Evolutionary conservation across 2,888 invertebrate genomes (phyloP).

Genomic region (Rapana venosa): DNA sequence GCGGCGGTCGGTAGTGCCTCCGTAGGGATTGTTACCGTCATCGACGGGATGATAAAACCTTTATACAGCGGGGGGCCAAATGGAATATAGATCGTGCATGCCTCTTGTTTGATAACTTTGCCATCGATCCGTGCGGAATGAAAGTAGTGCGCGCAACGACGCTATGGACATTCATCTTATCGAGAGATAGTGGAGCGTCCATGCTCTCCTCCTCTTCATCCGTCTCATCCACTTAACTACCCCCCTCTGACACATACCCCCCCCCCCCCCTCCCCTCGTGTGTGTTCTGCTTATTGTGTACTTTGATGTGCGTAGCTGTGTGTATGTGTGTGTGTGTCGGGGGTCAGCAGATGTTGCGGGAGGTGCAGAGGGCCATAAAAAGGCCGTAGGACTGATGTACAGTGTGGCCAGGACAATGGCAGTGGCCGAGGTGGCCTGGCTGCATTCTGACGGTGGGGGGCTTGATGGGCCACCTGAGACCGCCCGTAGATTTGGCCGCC

Average conservation of each 20-base stretch:
- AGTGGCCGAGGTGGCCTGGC: background rate
- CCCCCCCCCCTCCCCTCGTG: background rate
- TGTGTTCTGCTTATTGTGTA: background rate
- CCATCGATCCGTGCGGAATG: background rate
- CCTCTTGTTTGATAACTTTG: background rate
- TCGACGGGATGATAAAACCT: background rate
- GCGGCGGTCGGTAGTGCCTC: background rate
- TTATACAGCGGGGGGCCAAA: background rate
- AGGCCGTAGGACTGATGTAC: background rate
- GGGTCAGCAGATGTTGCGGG: background rate
- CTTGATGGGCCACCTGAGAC: slow-evolving; percentile 19
- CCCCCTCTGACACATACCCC: background rate
- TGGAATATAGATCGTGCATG: background rate
- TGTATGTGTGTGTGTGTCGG: background rate
- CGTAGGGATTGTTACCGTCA: background rate
- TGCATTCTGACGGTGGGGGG: background rate
- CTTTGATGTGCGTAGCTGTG: background rate
- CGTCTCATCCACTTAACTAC: slow-evolving; percentile 40
- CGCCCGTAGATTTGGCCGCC: background rate
- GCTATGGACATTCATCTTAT: background rate
- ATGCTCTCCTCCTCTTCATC: slow-evolving; percentile 32
- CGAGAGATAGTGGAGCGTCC: background rate
- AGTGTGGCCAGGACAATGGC: background rate
- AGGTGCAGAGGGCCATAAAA: background rate
- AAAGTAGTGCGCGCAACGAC: background rate